A percentile compares a stretch with the other conserved stretches of the same genome.
phyloP scores from a whole-genome alignment of 2,888 invertebrate species.

The Liposcelis brunnea region DNA sequence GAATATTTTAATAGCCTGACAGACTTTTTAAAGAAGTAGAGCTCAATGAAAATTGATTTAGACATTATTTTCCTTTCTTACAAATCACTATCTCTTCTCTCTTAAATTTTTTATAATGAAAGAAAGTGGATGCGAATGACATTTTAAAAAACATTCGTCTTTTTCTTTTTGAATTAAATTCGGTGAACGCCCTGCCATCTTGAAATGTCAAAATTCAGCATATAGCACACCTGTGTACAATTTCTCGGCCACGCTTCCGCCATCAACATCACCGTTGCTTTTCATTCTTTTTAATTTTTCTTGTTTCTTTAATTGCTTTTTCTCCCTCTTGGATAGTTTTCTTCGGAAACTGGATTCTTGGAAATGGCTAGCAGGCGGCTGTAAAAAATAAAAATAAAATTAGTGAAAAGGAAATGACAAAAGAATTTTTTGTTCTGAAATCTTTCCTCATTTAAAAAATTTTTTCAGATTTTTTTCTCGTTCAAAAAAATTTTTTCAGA shows the following conservation, averaged over 20 bases:
- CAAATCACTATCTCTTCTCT: too few relatives aligned
- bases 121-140: too few relatives aligned
- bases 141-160: not conserved
- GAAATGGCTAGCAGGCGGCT: constrained; percentile 47
- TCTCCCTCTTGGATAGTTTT: constrained; percentile 91
- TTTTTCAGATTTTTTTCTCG: too few relatives aligned
- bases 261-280: constrained; percentile 48
- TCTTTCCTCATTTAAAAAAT: too few relatives aligned
- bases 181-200: not conserved
- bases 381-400: constrained; percentile 16
- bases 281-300: constrained; percentile 69
- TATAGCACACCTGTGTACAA: constrained; percentile 60
- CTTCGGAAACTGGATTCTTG: constrained; percentile 73
- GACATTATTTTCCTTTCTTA: too few relatives aligned
- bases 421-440: too few relatives aligned
- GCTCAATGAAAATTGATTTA: constrained; percentile 18
- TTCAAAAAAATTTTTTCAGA: too few relatives aligned
- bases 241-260: constrained; percentile 69
- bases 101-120: too few relatives aligned
- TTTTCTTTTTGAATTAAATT: not conserved
- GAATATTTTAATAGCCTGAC: too few relatives aligned
- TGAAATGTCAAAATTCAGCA: constrained; percentile 2
- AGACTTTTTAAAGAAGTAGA: too few relatives aligned
- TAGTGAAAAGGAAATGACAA: constrained; percentile 9
- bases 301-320: constrained; percentile 93